These are phyloP conservation scores for Planococcus citri DNA, from an alignment of 1,140 invertebrate genomes.

Conservation along the genomic window DNA sequence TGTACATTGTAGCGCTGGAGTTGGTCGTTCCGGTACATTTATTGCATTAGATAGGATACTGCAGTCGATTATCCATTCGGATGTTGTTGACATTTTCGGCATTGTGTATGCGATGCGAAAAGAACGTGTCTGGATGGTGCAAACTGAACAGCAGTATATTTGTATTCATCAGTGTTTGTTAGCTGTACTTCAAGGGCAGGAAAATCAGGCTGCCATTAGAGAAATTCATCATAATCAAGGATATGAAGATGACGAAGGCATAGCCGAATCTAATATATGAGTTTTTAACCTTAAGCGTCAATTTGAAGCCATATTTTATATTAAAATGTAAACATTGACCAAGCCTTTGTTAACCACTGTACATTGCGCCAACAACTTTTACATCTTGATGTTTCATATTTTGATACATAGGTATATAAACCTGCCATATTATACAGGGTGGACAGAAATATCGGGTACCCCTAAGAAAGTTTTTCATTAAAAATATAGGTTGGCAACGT, in stretches of 20 bases:
- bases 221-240: constrained; percentile 84
- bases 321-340: too few species aligned
- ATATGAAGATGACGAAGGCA: constrained; percentile 89
- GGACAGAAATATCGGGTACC: too few species aligned
- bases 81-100: constrained; percentile 88
- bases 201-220: constrained; percentile 50
- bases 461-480: too few species aligned
- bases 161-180: constrained; percentile 91
- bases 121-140: constrained; percentile 96
- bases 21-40: constrained; percentile 83
- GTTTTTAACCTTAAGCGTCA: too few species aligned
- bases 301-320: too few species aligned
- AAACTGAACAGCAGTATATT: constrained; percentile 92
- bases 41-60: constrained; percentile 86
- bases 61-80: constrained; percentile 61
- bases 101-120: constrained; percentile 93
- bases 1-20: constrained; percentile 86
- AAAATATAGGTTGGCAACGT: too few species aligned
- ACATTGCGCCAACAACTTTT: too few species aligned
- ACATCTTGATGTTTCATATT: too few species aligned
- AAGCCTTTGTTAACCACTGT: too few species aligned
- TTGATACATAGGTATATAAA: too few species aligned
- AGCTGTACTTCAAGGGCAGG: constrained; percentile 82
- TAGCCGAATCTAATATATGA: constrained; percentile 85
- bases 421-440: too few species aligned